These are phyloP conservation scores for Callopanchax toddi DNA, from an alignment of 2,113 vertebrate genomes.

Conservation along the genomic window DNA sequence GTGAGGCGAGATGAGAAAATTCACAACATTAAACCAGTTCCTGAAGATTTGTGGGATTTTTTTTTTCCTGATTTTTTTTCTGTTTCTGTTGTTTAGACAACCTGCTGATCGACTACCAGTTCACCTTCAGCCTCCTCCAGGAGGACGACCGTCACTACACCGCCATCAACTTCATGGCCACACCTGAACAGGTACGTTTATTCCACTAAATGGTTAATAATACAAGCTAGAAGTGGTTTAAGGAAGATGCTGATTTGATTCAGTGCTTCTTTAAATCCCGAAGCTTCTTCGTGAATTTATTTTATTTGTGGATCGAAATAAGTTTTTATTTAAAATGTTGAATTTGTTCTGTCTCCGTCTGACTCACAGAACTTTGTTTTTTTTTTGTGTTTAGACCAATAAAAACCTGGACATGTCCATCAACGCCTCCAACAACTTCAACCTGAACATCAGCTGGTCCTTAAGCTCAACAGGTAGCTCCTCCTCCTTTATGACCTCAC, in stretches of 20 bases:
- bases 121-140: conserved; percentile 95
- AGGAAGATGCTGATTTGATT: too few species aligned
- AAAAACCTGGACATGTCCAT: conserved; percentile 98
- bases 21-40: too few species aligned
- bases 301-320: not conserved
- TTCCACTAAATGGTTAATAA: too few species aligned
- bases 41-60: too few species aligned
- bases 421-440: conserved; percentile 97
- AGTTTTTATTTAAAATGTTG: too few species aligned
- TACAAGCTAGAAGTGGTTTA: too few species aligned
- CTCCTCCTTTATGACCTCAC: not conserved
- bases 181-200: conserved; percentile 91
- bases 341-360: not conserved
- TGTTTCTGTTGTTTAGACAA: conserved; percentile 81
- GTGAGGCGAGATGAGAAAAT: too few species aligned
- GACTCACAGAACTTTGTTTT: not conserved
- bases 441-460: conserved; percentile 97
- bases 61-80: conserved; percentile 17
- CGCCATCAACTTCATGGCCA: conserved; percentile 97
- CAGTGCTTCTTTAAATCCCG: too few species aligned
- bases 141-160: conserved; percentile 96
- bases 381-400: conserved; percentile 82
- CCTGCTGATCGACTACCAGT: conserved; percentile 97
- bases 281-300: too few species aligned
- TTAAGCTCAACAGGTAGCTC: conserved; percentile 90